phyloP scores from a whole-genome alignment of 2,888 invertebrate species.

The Drosophila affinis region DNA sequence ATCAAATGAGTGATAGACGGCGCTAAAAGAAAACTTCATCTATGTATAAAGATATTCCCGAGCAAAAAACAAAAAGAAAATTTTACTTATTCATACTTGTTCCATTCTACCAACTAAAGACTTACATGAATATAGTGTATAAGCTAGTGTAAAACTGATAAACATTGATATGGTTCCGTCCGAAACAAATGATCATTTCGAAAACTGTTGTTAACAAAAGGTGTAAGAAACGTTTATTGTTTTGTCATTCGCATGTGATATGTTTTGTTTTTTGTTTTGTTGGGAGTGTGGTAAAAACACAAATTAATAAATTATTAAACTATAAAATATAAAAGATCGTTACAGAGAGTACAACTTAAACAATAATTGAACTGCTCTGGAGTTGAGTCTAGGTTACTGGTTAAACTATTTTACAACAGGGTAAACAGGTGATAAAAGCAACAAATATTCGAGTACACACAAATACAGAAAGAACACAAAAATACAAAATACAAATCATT shows the following conservation, averaged over 20 bases:
- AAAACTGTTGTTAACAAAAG: slow-evolving; percentile 54
- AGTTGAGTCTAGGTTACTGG: slow-evolving; percentile 1
- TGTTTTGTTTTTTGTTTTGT: slow-evolving; percentile 39
- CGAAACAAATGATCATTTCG: slow-evolving; percentile 18
- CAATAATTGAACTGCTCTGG: slow-evolving; percentile 14
- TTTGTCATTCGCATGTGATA: slow-evolving; percentile 57
- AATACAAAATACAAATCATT: slow-evolving; percentile 1
- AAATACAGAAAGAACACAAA: slow-evolving; percentile 12
- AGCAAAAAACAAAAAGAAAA: background rate
- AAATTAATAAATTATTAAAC: slow-evolving; percentile 47
- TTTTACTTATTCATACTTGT: background rate
- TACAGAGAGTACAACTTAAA: slow-evolving; percentile 37
- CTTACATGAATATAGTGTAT: background rate
- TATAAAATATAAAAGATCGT: slow-evolving; percentile 5
- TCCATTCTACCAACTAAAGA: background rate
- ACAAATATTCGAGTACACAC: slow-evolving; percentile 38
- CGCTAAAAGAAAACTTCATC: background rate
- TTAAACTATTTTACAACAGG: slow-evolving; percentile 48
- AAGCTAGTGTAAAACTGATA: background rate
- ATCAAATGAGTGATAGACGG: slow-evolving; percentile 6
- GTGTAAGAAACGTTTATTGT: slow-evolving; percentile 62
- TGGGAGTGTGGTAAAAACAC: slow-evolving; percentile 23
- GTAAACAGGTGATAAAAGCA: slow-evolving; percentile 17
- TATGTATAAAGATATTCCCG: no score
- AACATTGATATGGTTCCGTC: background rate